Evolutionary conservation across 2,888 invertebrate species (phyloP).

Genomic region (Lepeophtheirus nordmannii): DNA sequence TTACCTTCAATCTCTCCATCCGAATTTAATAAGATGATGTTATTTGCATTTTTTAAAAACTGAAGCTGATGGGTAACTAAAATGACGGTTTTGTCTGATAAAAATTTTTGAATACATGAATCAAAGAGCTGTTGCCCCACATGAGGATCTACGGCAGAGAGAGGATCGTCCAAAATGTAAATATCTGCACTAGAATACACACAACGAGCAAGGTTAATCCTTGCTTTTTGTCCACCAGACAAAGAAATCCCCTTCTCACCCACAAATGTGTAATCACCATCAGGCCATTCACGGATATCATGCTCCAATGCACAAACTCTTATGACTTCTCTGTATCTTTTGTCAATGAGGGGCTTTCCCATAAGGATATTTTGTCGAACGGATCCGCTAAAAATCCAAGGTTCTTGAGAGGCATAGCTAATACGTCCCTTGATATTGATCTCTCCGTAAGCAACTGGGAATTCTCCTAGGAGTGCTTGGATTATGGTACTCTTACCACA

Average conservation of each 20-base stretch:
- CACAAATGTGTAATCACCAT: conserved; percentile 40
- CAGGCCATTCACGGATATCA: conserved; percentile 37
- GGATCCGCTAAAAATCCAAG: conserved; percentile 53
- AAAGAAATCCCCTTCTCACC: conserved; percentile 41
- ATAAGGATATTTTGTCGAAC: conserved; percentile 85
- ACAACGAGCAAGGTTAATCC: conserved; percentile 39
- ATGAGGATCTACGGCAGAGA: conserved; percentile 78
- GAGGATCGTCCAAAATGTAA: conserved; percentile 73
- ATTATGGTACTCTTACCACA: conserved; percentile 50
- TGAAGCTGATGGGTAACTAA: conserved; percentile 46
- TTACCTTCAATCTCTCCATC: background rate
- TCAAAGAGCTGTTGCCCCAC: conserved; percentile 80
- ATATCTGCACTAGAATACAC: conserved; percentile 49
- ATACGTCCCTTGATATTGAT: conserved; percentile 46
- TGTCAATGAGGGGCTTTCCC: conserved; percentile 38
- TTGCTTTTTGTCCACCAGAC: conserved; percentile 42
- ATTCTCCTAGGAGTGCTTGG: conserved; percentile 54
- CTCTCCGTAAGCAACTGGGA: conserved; percentile 46
- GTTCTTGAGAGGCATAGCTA: conserved; percentile 57
- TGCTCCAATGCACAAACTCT: conserved; percentile 37
- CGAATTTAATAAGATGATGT: conserved; percentile 18
- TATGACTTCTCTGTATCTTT: conserved; percentile 29
- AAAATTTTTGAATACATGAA: conserved; percentile 50
- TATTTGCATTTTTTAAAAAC: conserved; percentile 30
- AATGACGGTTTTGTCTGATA: conserved; percentile 53